These are phyloP conservation scores for Pelobates cultripes DNA, from an alignment of 2,797 vertebrate species.

Conservation along the genomic window DNA sequence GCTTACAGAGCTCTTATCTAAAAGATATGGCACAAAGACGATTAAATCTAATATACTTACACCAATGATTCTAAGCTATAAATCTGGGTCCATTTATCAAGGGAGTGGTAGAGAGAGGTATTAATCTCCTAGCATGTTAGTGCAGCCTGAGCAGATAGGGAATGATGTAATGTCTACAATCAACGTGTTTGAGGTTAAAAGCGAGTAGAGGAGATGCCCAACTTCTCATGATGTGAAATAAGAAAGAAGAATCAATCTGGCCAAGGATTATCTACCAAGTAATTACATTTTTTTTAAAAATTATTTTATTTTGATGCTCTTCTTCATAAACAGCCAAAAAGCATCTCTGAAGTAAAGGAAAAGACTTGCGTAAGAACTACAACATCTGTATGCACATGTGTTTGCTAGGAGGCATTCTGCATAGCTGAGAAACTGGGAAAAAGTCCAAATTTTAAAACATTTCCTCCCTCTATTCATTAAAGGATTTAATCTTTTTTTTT, in stretches of 20 bases:
- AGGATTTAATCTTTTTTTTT: constrained; percentile 46
- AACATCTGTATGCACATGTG: constrained; percentile 55
- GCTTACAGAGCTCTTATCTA: constrained; percentile 4
- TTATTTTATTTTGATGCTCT: constrained; percentile 53
- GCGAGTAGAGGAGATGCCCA: constrained; percentile 27
- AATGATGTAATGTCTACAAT: constrained; percentile 42
- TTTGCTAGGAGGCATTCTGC: constrained; percentile 57
- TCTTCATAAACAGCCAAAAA: constrained; percentile 55
- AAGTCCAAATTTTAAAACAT: constrained; percentile 43
- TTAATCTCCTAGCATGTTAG: constrained; percentile 30
- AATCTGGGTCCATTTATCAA: neutral
- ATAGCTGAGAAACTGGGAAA: constrained; percentile 56
- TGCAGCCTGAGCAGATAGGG: constrained; percentile 31
- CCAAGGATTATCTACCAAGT: constrained; percentile 47
- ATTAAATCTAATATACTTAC: constrained; percentile 1
- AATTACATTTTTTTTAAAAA: constrained; percentile 51
- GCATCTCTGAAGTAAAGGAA: constrained; percentile 52
- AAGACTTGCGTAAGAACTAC: constrained; percentile 49
- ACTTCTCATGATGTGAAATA: constrained; percentile 51
- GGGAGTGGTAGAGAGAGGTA: neutral
- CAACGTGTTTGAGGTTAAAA: constrained; percentile 53
- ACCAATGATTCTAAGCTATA: constrained; percentile 1
- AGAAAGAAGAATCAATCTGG: constrained; percentile 50
- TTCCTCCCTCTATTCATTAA: constrained; percentile 54
- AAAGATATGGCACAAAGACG: neutral